Evolutionary conservation across 2,113 vertebrate genomes (phyloP).

Genomic region (Brachirus orientalis): DNA sequence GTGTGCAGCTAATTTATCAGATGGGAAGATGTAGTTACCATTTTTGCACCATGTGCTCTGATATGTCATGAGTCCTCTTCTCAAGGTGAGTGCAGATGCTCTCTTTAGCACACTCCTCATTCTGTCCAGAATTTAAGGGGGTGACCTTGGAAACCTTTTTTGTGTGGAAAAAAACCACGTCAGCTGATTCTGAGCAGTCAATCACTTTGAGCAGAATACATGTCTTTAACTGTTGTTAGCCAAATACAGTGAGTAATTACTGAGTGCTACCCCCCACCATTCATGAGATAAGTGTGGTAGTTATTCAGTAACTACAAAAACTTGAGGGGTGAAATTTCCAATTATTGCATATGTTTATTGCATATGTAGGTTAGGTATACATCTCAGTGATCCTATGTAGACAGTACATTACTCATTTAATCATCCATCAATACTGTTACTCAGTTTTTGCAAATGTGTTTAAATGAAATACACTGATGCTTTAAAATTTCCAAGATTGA

Average conservation of each 20-base stretch:
- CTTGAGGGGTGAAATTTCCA: too few relatives aligned
- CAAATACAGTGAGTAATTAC: neutral
- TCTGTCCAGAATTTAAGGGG: constrained; percentile 24
- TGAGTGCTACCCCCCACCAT: neutral
- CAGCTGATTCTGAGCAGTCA: constrained; percentile 1
- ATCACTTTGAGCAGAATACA: constrained; percentile 2
- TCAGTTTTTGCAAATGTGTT: too few relatives aligned
- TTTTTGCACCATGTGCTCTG: constrained; percentile 49
- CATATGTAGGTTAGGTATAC: too few relatives aligned
- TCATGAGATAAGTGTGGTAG: neutral
- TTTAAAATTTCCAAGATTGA: too few relatives aligned
- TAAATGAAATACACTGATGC: too few relatives aligned
- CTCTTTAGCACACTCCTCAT: constrained; percentile 70
- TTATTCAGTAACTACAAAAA: too few relatives aligned
- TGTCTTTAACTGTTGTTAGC: neutral
- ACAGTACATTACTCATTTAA: too few relatives aligned
- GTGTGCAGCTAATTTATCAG: neutral
- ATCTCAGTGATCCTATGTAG: too few relatives aligned
- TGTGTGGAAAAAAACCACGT: neutral
- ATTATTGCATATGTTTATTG: too few relatives aligned
- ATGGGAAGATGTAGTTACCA: constrained; percentile 61
- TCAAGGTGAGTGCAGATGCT: constrained; percentile 55
- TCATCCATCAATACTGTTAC: too few relatives aligned
- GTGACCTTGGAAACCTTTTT: constrained; percentile 23
- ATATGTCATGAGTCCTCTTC: constrained; percentile 58